Base-by-base conservation (phyloP, 2,797 vertebrate species). In the Muscicapa striata region DNA sequence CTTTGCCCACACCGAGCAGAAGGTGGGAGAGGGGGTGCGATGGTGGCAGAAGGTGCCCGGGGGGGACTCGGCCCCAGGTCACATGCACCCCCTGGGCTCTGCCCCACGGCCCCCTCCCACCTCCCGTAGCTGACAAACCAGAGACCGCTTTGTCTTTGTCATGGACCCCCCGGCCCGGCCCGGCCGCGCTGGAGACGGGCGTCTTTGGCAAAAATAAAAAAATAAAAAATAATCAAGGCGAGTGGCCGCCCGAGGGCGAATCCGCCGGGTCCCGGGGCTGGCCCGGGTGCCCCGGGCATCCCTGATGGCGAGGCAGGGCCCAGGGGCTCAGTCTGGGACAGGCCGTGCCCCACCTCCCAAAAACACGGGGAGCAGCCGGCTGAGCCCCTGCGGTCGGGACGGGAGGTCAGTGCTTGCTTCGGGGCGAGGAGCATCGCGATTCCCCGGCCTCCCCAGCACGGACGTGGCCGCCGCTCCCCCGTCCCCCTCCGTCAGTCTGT, bases 81-180 rank as follows among this genome's bases (percentile, higher is more conserved):
- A 92, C 84, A 27, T 6, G 5, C 13, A 43, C 21, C 15, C 58
- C 34, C 24, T 13, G 29, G 23, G 76, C 61, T 46, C 72, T 72
- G 24, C 22, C 34, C 34, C 40, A 22, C 10, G 1, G 38, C 36
- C 69, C 46, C 73, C 30, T 58, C 76, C 72, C 59, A 18, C 67
- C 72, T 36, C 77, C 54, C 30, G 6, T 76, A 95, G 95, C 94
- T 73, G 95, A 96, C 96, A 97, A 97, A 90, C 74, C 74, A 83
- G 87, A 48, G 76, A 75, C 49, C 10, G 61, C 77, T 95, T 96
- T 96, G 96, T 95, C 94, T 95, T 95, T 97, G 97, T 97, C 97
- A 32, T 86, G 86, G 51, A 66, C 43, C 72, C 95, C 95, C 74
- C 32, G n/a, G 83, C 76, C 90, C 51, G 12, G 46, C 87, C 82